A percentile compares a stretch with the other conserved stretches of the same genome.
phyloP scores from a whole-genome alignment of 2,113 vertebrate genomes.

The Podilymbus podiceps region DNA sequence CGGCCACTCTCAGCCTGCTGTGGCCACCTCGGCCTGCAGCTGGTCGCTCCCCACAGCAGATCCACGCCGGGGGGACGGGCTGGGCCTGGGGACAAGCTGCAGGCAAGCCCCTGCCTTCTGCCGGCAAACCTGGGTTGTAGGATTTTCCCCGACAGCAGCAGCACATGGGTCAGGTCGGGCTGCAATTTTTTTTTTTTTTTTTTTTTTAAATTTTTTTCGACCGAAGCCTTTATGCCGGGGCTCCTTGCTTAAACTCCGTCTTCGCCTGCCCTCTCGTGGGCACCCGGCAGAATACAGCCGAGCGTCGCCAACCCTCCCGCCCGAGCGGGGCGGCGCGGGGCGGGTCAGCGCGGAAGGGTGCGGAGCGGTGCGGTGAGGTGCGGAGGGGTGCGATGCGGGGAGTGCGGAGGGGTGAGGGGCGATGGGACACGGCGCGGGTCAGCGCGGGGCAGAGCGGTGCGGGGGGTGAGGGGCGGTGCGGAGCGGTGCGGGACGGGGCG shows the following conservation, averaged over 20 bases:
- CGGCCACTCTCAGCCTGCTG: not conserved
- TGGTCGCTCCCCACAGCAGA: not conserved
- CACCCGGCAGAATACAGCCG: not conserved
- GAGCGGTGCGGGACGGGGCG: no score
- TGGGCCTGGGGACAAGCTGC: not conserved
- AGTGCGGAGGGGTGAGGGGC: no score
- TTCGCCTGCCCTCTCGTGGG: constrained; percentile 60
- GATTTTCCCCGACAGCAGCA: not conserved
- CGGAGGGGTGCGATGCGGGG: no score
- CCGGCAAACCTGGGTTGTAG: not conserved
- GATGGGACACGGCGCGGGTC: no score
- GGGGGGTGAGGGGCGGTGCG: no score
- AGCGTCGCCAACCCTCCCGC: not conserved
- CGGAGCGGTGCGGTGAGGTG: no score
- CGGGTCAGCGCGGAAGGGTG: no score
- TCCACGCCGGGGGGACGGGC: fast-evolving
- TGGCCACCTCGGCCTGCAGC: fast-evolving
- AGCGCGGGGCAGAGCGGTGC: no score
- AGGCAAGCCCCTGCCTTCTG: not conserved
- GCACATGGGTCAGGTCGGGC: no score
- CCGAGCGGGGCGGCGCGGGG: no score
- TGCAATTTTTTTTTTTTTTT: no score
- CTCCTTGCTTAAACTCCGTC: not conserved
- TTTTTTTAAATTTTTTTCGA: not conserved
- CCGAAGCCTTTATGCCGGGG: no score